Conservation (phyloP, 2,888 invertebrate genomes). For the Bellardia bayeri region DNA sequence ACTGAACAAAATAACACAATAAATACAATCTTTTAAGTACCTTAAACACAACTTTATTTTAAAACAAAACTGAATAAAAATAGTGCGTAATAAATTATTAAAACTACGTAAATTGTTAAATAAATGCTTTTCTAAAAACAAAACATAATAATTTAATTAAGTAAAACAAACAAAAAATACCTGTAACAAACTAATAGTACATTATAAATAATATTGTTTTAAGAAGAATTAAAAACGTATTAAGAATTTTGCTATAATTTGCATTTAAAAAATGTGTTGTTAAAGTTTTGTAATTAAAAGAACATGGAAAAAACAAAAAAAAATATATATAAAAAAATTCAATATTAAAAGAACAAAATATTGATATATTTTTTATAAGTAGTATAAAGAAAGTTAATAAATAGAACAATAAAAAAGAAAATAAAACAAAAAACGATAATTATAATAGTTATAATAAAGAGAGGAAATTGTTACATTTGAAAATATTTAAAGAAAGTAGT, state of each 20-base stretch:
- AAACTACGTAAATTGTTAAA: conserved; percentile 30
- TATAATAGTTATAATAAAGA: conserved; percentile 32
- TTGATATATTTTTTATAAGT: conserved; percentile 71
- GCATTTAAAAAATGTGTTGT: conserved; percentile 71
- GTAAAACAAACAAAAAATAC: conserved; percentile 8
- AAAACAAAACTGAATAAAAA: not conserved
- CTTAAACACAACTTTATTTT: conserved; percentile 50
- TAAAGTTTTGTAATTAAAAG: conserved; percentile 56
- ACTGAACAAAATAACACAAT: conserved; percentile 42
- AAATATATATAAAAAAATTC: conserved; percentile 25
- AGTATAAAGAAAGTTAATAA: conserved; percentile 61
- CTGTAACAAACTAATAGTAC: conserved; percentile 5
- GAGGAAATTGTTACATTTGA: conserved; percentile 56
- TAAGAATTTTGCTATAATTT: conserved; percentile 64
- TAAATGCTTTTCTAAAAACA: conserved; percentile 51
- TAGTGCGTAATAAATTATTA: conserved; percentile 1
- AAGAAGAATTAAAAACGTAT: not conserved
- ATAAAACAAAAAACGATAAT: conserved; percentile 41
- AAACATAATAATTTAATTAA: conserved; percentile 19
- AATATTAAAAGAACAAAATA: conserved; percentile 24
- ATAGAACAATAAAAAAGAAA: not conserved
- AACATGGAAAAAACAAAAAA: conserved; percentile 12
- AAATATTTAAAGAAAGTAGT: not conserved
- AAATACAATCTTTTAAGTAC: conserved; percentile 69
- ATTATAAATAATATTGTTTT: not conserved